Base-by-base conservation (phyloP, 1,140 invertebrate species). In the Eriosoma lanigerum region DNA sequence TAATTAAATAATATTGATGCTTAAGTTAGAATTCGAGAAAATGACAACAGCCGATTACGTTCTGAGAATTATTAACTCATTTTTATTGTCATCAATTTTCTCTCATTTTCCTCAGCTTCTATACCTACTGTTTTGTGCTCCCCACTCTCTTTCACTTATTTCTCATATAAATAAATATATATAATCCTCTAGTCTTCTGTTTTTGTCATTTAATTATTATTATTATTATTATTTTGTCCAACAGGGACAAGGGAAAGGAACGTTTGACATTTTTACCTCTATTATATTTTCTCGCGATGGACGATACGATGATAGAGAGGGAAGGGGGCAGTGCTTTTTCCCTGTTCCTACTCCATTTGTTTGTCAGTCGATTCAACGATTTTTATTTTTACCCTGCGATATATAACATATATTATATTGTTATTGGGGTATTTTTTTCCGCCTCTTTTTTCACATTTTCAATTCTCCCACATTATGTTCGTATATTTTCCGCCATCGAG, bases 191-290 rank as follows among this genome's bases (percentile, higher is more conserved):
- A 48, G 64, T 15, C 44, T 12, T 70, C 66, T 70, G 66, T 70
- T 70, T 70, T 70, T 70, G 66, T 70, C 66, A 70, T 68, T 46
- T 68, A 46, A 68, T 68, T 68, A 46, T 66, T 66, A 64, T 64
- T 24, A 46, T 44, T 64, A 56, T 56, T 29, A n/a, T 38, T 38
- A 19, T 38, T 64, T 6, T 26, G 46, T 70, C 46, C 66, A 19
- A 32, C 29, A 0, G 46, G 3, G 32, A 15, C 62, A 29, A 21
- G 0, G 24, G 66, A 21, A 68, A 24, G 29, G 13, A n/a, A 17
- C 8, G 29, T 29, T 3, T 32, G 64, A 15, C 21, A 68, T 24
- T 50, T 70, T 29, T 70, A 70, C 66, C 66, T 70, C 66, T 48
- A 70, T 70, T 70, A 50, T 26, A 26, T 70, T 15, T 46, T 68